Base-by-base conservation (phyloP, 1,140 invertebrate species). In the Diploscapter pachys region DNA sequence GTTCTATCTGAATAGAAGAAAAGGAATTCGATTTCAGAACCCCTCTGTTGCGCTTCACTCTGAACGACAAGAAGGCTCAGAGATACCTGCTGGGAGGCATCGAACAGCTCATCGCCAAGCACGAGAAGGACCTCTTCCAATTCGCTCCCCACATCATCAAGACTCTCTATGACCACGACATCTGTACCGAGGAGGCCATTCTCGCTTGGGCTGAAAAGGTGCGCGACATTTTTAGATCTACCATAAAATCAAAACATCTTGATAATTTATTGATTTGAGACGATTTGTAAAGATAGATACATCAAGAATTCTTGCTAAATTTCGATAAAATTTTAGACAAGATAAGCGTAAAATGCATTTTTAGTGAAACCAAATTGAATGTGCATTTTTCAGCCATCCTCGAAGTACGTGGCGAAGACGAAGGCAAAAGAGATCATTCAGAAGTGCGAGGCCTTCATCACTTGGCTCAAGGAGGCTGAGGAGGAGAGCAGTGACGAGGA, bases 391-490 rank as follows among this genome's bases (percentile, higher is more conserved):
- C 75, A 89, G 89, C 86, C 86, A 13, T 87, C 92, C 73, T 95
- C 93, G 87, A 97, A 96, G 86, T 95, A 95, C 87, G 94, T 96
- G 4, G 89, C 90, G 4, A 94, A 94, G 84, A 93, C 96, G 82
- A 86, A 97, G 70, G 91, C 92, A 68, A 90, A 92, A 74, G 93
- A 98, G 83, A 96, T 99, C 86, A 93, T 95, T 79, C 90, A 91
- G 59, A 92, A 93, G 82, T 95, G 94, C 63, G 90, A 92, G 82
- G 94, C 93, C 57, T 96, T 99, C 87, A 90, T 99, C 6, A 94
- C 92, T 80, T 99, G 96, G 96, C 89, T 99, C 62, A 91, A 93
- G 86, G 93, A 98, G 87, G 96, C 96, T 71, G 94, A 98, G 82
- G 94, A 96, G 86, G 83, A 85, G 48, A 82, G 81, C 5, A 9